Evolutionary conservation across 2,888 invertebrate genomes (phyloP), one percentile per base, ranked within the genome.

Genomic region (Trissonchulus sp.): DNA sequence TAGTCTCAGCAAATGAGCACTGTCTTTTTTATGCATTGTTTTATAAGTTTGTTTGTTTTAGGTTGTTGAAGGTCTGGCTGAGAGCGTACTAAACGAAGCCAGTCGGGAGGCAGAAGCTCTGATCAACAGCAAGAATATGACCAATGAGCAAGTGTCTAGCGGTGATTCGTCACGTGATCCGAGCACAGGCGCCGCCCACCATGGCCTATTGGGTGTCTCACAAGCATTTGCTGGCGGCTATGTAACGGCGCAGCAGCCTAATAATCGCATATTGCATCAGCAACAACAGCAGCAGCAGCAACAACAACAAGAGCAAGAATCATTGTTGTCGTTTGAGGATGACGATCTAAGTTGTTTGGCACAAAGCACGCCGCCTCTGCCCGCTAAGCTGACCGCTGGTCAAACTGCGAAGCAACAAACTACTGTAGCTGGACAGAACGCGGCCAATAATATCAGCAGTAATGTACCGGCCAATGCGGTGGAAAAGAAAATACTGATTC

Each of bases 241-340:
- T 48, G 48, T 8, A 23, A 8, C 8, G 23, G 8, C 48, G 8
- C 68, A 65, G 35, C 33, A 8, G n/a, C 68, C 18, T 8, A 65
- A 65, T 65, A 65, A 65, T 65, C 33, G 35, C 8, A 8, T 65
- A 15, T 34, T 33, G 68, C 68, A 33, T 33, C 68, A 34, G 18
- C 68, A 28, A 65, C 8, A 15, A 28, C 68, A 65, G 35, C 33
- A 65, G 68, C 68, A 34, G 35, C 68, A 65, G n/a, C 68, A 34
- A 34, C 68, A 34, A 65, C 68, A 65, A 65, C 68, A 65, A 65
- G 15, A 65, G 68, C 68, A 65, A 65, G 68, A 65, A 34, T 34
- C 31, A 34, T 65, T 65, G 35, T 28, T 65, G 31, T 15, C 8
- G 8, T 65, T 34, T 33, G 33, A 65, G 33, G 68, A 30, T 65